Evolutionary conservation across 2,888 invertebrate species (phyloP).

Genomic region (Heliconius sara): DNA sequence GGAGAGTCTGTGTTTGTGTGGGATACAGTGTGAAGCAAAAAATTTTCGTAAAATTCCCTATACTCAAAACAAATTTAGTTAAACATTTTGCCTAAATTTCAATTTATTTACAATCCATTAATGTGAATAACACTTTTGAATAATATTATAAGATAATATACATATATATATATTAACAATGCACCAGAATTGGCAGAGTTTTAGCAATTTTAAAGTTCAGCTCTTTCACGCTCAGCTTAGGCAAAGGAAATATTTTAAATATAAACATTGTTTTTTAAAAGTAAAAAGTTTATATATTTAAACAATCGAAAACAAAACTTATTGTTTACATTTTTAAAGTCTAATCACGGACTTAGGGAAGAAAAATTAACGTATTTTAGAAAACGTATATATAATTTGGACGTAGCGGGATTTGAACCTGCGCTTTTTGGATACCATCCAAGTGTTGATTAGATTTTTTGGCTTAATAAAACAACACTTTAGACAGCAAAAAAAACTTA

Average conservation of each 20-base stretch:
- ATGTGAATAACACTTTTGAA: not conserved
- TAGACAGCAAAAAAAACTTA: not conserved
- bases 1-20: not conserved
- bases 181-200: not conserved
- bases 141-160: not conserved
- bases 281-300: not conserved
- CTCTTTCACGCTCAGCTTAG: no score
- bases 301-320: not conserved
- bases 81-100: not conserved
- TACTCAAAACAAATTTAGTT: not conserved
- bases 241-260: no score
- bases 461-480: not conserved
- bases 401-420: not conserved
- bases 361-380: not conserved
- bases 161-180: no score
- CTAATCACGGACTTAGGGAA: not conserved
- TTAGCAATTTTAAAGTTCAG: not conserved
- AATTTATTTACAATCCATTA: conserved; percentile 6
- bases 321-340: not conserved
- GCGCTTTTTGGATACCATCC: not conserved
- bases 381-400: not conserved
- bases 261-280: no score
- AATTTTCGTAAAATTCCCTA: not conserved
- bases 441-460: not conserved
- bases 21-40: not conserved